Evolutionary conservation across 1,140 invertebrate genomes (phyloP).

Genomic region (Campodea augens): DNA sequence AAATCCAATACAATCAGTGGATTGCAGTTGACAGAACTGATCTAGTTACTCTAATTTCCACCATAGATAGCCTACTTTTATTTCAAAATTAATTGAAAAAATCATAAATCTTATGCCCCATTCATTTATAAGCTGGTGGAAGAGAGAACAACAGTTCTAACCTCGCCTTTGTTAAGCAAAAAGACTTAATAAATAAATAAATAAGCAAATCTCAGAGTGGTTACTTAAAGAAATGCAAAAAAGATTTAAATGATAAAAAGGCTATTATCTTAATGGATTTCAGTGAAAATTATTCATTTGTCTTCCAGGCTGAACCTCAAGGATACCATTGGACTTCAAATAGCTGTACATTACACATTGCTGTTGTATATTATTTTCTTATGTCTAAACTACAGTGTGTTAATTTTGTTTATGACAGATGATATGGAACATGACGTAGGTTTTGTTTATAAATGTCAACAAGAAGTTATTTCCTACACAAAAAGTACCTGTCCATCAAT

Average conservation of each 20-base stretch:
- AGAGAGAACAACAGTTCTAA: not conserved
- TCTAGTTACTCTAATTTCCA: not conserved
- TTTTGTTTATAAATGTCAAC: not conserved
- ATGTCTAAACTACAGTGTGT: not conserved
- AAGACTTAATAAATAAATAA: not conserved
- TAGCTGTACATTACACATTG: conserved; percentile 15
- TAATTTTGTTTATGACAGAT: not conserved
- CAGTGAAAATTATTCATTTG: too few species aligned
- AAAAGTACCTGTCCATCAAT: not conserved
- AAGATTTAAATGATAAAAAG: too few species aligned
- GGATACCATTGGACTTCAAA: too few species aligned
- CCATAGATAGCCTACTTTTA: not conserved
- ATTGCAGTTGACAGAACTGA: not conserved
- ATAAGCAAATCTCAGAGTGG: too few species aligned
- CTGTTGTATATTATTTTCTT: conserved; percentile 10
- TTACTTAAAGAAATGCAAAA: too few species aligned
- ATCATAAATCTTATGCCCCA: not conserved
- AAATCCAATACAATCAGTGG: not conserved
- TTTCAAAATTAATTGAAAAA: not conserved
- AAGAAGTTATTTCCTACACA: not conserved
- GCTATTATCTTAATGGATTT: too few species aligned
- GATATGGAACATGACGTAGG: not conserved
- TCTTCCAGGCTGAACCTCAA: too few species aligned
- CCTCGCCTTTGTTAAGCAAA: not conserved
- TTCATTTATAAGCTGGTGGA: not conserved